These are phyloP conservation scores for Zoanthus solanderi DNA, from an alignment of 92 coral and sea anemone genomes.

Conservation along the genomic window DNA sequence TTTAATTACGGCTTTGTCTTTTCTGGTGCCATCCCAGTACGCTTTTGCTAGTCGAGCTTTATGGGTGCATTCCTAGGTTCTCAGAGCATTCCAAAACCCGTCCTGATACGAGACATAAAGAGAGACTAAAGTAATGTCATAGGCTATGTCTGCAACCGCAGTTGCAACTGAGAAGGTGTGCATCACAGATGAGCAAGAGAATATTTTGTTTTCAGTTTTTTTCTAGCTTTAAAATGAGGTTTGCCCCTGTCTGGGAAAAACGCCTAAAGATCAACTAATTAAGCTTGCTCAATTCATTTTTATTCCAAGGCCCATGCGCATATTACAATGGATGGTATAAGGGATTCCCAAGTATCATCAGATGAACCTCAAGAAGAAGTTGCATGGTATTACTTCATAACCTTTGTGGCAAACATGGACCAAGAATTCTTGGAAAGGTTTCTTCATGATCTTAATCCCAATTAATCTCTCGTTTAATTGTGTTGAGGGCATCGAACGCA, in stretches of 20 bases:
- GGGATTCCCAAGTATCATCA: constrained; percentile 51
- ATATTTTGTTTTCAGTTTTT: constrained; percentile 48
- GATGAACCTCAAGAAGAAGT: constrained; percentile 44
- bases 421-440: constrained; percentile 39
- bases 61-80: constrained; percentile 50
- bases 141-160: constrained; percentile 26
- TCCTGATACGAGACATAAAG: constrained; percentile 41
- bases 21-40: not conserved
- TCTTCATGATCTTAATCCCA: constrained; percentile 16
- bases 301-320: constrained; percentile 7
- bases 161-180: constrained; percentile 9
- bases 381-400: constrained; percentile 48
- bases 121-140: constrained; percentile 34
- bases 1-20: not conserved
- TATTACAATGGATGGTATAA: constrained; percentile 40
- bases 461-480: constrained; percentile 29
- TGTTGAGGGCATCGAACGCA: not conserved
- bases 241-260: constrained; percentile 29
- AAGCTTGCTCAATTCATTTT: constrained; percentile 40
- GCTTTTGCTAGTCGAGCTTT: constrained; percentile 39
- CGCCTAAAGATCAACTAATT: constrained; percentile 36
- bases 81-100: constrained; percentile 25
- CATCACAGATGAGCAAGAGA: constrained; percentile 42
- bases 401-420: constrained; percentile 4
- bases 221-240: constrained; percentile 21